Conservation (phyloP, 2,797 vertebrate species). For the Discoglossus pictus region DNA sequence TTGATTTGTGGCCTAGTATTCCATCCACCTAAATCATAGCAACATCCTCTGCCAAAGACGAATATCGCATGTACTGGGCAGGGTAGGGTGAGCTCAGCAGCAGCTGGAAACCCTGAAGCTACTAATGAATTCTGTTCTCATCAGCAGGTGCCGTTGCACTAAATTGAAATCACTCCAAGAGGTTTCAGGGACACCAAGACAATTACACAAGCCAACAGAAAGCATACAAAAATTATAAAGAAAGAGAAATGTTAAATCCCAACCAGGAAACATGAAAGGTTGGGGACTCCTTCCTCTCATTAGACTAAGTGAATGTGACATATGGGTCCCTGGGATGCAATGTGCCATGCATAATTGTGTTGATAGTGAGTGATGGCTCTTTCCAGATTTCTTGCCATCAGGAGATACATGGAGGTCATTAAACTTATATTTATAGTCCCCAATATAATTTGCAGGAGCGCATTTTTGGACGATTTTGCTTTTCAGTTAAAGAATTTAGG, state of each 20-base stretch:
- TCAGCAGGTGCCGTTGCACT: conserved; percentile 46
- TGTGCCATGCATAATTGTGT: conserved; percentile 47
- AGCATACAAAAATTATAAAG: conserved; percentile 42
- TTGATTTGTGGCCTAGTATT: conserved; percentile 36
- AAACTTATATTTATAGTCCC: conserved; percentile 41
- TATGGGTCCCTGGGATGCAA: conserved; percentile 45
- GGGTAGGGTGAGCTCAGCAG: conserved; percentile 39
- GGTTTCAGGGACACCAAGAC: conserved; percentile 32
- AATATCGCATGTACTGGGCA: conserved; percentile 36
- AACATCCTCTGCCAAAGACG: conserved; percentile 37
- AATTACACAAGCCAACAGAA: conserved; percentile 44
- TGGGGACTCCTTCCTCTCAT: conserved; percentile 43
- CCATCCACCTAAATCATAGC: conserved; percentile 37
- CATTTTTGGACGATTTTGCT: conserved; percentile 9
- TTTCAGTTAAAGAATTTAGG: too few relatives aligned
- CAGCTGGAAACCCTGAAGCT: conserved; percentile 48
- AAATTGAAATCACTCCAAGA: conserved; percentile 34
- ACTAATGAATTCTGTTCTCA: conserved; percentile 49
- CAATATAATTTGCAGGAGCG: conserved; percentile 25
- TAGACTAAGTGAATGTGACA: conserved; percentile 46
- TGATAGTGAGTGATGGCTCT: conserved; percentile 34
- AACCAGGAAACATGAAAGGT: conserved; percentile 42
- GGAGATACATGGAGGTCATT: conserved; percentile 43
- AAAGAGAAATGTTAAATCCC: conserved; percentile 47
- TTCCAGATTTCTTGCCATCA: conserved; percentile 41